phyloP scores from a whole-genome alignment of 2,797 vertebrate species.

The Girardinus metallicus region DNA sequence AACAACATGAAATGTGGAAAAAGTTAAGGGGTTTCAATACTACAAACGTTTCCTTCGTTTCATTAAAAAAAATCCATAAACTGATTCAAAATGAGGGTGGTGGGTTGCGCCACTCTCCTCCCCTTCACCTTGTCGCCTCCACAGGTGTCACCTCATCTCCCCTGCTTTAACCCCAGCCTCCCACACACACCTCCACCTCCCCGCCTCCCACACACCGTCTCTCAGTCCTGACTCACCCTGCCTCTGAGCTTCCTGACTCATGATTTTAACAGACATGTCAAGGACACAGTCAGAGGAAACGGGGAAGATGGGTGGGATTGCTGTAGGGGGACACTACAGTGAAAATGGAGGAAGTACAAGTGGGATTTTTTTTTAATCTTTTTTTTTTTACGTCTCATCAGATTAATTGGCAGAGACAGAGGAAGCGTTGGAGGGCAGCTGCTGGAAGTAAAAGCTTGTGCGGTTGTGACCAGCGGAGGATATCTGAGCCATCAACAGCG shows the following conservation, averaged over 20 bases:
- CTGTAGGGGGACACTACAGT: conserved; percentile 6
- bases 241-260: conserved; percentile 72
- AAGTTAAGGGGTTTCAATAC: not conserved
- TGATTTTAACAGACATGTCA: conserved; percentile 64
- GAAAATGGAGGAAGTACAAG: conserved; percentile 6
- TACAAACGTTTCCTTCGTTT: not conserved
- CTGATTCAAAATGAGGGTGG: conserved; percentile 2
- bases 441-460: conserved; percentile 33
- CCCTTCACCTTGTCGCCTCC: conserved; percentile 24
- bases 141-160: conserved; percentile 32
- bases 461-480: conserved; percentile 51
- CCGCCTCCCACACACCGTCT: conserved; percentile 39
- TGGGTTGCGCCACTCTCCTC: conserved; percentile 6
- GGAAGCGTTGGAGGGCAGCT: conserved; percentile 3
- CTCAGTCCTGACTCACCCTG: conserved; percentile 63
- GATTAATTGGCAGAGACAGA: conserved; percentile 10
- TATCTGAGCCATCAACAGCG: conserved; percentile 63
- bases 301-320: conserved; percentile 17
- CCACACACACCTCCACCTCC: not conserved
- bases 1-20: not conserved
- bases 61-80: not conserved
- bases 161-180: conserved; percentile 13
- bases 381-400: conserved; percentile 13
- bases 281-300: conserved; percentile 48
- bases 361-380: conserved; percentile 20